phyloP scores from a whole-genome alignment of 2,888 invertebrate genomes.

The Tuberolachnus salignus region DNA sequence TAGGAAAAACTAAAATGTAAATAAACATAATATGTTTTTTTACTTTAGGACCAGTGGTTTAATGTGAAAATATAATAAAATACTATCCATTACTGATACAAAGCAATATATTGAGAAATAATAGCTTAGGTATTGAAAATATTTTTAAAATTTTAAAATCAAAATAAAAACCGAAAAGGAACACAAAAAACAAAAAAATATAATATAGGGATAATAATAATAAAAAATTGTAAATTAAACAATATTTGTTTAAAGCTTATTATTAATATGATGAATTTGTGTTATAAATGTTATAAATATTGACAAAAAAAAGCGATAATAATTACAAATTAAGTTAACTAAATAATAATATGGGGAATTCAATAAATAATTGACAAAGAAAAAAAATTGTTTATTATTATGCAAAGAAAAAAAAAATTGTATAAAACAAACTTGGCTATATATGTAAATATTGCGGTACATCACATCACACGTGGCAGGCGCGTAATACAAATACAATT shows the following conservation, averaged over 20 bases:
- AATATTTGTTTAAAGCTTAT: slow-evolving; percentile 25
- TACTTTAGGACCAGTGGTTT: too few relatives aligned
- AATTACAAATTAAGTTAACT: slow-evolving; percentile 32
- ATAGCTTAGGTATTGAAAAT: slow-evolving; percentile 44
- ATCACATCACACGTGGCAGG: slow-evolving; percentile 28
- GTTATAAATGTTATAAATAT: slow-evolving; percentile 37
- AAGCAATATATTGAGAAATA: slow-evolving; percentile 49
- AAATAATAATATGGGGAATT: neutral
- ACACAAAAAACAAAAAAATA: slow-evolving; percentile 49
- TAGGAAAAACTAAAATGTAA: too few relatives aligned
- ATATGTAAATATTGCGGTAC: slow-evolving; percentile 20
- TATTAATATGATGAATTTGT: slow-evolving; percentile 40
- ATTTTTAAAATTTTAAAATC: slow-evolving; percentile 46
- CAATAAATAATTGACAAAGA: too few relatives aligned
- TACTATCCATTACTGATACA: neutral
- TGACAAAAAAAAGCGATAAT: slow-evolving; percentile 1
- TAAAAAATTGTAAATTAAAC: slow-evolving; percentile 44
- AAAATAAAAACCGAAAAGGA: slow-evolving; percentile 43
- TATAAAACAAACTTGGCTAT: slow-evolving; percentile 42
- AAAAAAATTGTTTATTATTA: neutral
- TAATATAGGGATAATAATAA: slow-evolving; percentile 35
- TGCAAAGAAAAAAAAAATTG: neutral
- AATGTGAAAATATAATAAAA: too few relatives aligned
- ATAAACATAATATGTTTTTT: too few relatives aligned
- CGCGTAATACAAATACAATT: neutral